phyloP scores from a whole-genome alignment of 2,113 vertebrate genomes.

The Hepsetus odoe region DNA sequence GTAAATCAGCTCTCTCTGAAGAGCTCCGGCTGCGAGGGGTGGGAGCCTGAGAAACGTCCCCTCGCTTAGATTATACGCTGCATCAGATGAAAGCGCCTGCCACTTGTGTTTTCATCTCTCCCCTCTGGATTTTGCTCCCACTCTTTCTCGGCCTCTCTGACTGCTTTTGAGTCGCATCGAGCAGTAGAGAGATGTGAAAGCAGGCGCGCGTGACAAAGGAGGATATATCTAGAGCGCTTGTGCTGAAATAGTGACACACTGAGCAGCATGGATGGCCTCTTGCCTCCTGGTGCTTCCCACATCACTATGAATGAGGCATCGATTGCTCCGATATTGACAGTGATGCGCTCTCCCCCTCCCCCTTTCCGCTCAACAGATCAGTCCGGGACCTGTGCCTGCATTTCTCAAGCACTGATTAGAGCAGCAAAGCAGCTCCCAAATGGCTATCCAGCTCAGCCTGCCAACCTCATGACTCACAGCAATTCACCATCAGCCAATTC shows the following conservation, averaged over 20 bases:
- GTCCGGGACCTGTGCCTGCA: constrained; percentile 18
- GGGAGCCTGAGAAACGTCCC: constrained; percentile 19
- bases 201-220: constrained; percentile 5
- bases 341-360: background rate
- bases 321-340: constrained; percentile 13
- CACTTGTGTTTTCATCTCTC: constrained; percentile 24
- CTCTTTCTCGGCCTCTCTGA: background rate
- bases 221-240: constrained; percentile 33
- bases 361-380: background rate
- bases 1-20: constrained; percentile 46
- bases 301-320: background rate
- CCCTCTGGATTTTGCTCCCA: background rate
- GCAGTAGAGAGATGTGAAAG: background rate
- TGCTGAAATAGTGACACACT: constrained; percentile 23
- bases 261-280: constrained; percentile 17
- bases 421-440: constrained; percentile 12
- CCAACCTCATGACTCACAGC: constrained; percentile 29
- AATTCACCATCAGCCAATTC: constrained; percentile 30
- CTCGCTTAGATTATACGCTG: constrained; percentile 40
- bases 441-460: constrained; percentile 1
- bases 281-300: background rate
- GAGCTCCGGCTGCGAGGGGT: constrained; percentile 12
- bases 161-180: background rate
- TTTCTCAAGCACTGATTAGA: constrained; percentile 46
- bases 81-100: constrained; percentile 43